Percentiles rank a stretch among this genome's conserved stretches.
These are phyloP conservation scores for Drosophila leonis DNA, from an alignment of 2,888 invertebrate genomes.

Conservation along the genomic window DNA sequence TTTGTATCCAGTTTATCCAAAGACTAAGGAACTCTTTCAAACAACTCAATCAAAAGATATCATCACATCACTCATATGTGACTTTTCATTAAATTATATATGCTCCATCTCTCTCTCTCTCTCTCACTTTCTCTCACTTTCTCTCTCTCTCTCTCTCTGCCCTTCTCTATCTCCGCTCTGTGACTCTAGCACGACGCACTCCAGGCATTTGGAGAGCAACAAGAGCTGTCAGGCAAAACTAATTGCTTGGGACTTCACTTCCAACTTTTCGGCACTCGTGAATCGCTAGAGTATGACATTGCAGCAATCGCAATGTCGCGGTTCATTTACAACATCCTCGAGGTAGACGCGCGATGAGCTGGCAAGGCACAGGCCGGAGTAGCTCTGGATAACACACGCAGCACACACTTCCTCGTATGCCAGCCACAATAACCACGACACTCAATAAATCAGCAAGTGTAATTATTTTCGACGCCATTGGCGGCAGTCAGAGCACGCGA, in stretches of 20 bases:
- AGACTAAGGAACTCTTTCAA: background rate
- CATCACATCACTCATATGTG: background rate
- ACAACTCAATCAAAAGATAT: background rate
- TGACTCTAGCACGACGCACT: too few species aligned
- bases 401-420: slow-evolving; percentile 34
- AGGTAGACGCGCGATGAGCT: background rate
- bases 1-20: background rate
- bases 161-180: background rate
- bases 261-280: background rate
- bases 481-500: slow-evolving; percentile 51
- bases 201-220: background rate
- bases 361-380: background rate
- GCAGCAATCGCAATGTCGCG: slow-evolving; percentile 61
- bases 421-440: slow-evolving; percentile 53
- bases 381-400: background rate
- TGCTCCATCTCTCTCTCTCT: background rate
- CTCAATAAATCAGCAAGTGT: slow-evolving; percentile 79
- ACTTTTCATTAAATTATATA: background rate
- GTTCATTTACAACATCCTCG: slow-evolving; percentile 72
- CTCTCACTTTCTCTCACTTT: background rate
- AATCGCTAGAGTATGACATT: slow-evolving; percentile 36
- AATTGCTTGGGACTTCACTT: slow-evolving; percentile 11
- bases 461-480: slow-evolving; percentile 74
- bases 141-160: background rate
- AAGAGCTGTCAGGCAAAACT: background rate